These are phyloP conservation scores for Meiosimyza platycephala DNA, from an alignment of 2,888 invertebrate species.

Conservation along the genomic window DNA sequence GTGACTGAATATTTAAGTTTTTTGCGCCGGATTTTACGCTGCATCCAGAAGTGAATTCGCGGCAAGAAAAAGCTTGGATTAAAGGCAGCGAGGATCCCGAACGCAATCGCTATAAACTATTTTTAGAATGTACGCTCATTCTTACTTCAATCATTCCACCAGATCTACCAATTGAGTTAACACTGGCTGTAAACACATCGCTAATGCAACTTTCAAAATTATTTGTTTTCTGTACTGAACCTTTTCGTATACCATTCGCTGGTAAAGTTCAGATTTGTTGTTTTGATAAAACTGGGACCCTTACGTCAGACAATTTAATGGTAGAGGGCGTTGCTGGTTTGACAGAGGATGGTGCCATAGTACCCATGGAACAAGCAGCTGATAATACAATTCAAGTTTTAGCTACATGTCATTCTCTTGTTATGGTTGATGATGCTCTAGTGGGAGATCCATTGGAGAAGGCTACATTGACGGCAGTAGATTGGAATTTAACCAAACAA, in stretches of 20 bases:
- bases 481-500: conserved; percentile 96
- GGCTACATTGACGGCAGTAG: conserved; percentile 92
- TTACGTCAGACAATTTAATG: conserved; percentile 97
- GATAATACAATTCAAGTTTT: conserved; percentile 86
- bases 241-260: conserved; percentile 99
- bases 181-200: conserved; percentile 97
- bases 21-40: too few relatives aligned
- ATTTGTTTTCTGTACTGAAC: conserved; percentile 98
- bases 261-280: conserved; percentile 99
- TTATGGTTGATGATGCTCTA: conserved; percentile 92
- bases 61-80: too few relatives aligned
- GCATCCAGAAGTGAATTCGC: too few relatives aligned
- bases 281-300: conserved; percentile 99
- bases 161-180: conserved; percentile 97
- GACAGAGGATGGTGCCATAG: conserved; percentile 70
- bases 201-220: conserved; percentile 93
- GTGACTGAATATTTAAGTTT: too few relatives aligned
- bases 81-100: conserved; percentile 95
- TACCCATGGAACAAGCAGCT: conserved; percentile 79
- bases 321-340: conserved; percentile 96
- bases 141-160: conserved; percentile 99
- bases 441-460: conserved; percentile 99
- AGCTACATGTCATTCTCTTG: conserved; percentile 96
- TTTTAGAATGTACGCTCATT: conserved; percentile 98
- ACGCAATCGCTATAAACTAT: conserved; percentile 94